A percentile compares a stretch with the other conserved stretches of the same genome.
Evolutionary conservation across 2,797 vertebrate species (phyloP).

Genomic region (Argya squamiceps): DNA sequence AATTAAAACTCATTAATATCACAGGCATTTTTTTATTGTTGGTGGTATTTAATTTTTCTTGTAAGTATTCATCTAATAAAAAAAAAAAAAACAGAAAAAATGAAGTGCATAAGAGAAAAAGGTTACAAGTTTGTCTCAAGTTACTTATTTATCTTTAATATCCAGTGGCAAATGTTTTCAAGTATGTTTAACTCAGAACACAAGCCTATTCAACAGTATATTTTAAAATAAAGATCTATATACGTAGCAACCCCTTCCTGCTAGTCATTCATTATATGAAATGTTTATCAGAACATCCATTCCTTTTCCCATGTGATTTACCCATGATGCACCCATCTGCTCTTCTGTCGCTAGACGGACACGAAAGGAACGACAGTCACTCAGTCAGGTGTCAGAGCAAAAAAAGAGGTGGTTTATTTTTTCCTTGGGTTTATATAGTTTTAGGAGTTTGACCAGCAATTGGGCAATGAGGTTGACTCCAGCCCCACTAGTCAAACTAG

Average conservation of each 20-base stretch:
- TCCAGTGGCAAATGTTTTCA: background rate
- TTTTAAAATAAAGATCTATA: background rate
- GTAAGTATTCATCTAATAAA: background rate
- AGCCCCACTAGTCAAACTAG: too few relatives aligned
- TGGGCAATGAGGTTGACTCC: too few relatives aligned
- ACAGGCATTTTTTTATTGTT: background rate
- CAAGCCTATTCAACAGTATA: background rate
- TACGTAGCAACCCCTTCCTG: background rate
- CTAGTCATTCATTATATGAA: constrained; percentile 32
- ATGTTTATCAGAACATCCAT: constrained; percentile 17
- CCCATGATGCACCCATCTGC: background rate
- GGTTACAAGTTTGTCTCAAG: background rate
- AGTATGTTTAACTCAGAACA: background rate
- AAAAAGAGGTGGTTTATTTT: too few relatives aligned
- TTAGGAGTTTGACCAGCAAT: too few relatives aligned
- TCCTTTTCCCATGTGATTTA: background rate
- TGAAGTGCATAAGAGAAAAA: background rate
- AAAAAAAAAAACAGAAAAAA: background rate
- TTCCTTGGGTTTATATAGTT: too few relatives aligned
- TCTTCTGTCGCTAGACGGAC: background rate
- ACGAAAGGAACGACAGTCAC: too few relatives aligned
- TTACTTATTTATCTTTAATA: background rate
- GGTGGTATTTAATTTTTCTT: background rate
- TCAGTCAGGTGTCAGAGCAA: too few relatives aligned
- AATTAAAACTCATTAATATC: background rate